Conservation (phyloP, 2,113 vertebrate genomes). For the Phrynocephalus versicolor region DNA sequence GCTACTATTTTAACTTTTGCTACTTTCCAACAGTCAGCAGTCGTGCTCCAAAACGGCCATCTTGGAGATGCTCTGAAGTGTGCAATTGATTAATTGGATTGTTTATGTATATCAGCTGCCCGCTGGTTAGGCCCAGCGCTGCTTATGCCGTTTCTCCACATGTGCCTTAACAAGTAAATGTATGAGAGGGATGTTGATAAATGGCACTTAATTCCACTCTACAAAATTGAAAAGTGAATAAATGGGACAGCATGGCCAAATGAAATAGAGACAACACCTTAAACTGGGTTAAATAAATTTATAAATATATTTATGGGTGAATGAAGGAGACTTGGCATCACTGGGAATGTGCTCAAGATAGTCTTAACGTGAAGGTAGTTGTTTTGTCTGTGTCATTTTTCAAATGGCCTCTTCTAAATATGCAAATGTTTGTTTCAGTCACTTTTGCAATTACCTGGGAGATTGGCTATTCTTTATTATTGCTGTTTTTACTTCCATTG, state of each 20-base stretch:
- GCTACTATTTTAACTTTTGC: background rate
- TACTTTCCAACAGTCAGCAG: background rate
- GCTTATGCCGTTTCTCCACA: conserved; percentile 13
- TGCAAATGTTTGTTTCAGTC: background rate
- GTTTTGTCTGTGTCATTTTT: background rate
- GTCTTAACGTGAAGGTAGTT: background rate
- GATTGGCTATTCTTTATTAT: background rate
- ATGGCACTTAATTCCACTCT: background rate
- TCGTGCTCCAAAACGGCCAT: background rate
- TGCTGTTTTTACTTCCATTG: background rate
- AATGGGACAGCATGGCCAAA: background rate
- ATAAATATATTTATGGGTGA: background rate
- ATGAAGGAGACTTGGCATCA: background rate
- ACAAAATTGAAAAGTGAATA: conserved; percentile 19
- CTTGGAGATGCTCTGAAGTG: background rate
- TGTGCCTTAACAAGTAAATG: conserved; percentile 19
- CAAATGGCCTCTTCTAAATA: background rate
- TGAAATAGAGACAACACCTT: conserved; percentile 2
- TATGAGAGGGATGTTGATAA: conserved; percentile 12
- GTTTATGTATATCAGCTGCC: background rate
- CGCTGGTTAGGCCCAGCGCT: background rate
- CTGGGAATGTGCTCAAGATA: background rate
- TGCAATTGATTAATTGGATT: background rate
- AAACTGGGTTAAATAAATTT: background rate
- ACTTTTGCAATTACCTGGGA: background rate